phyloP scores from a whole-genome alignment of 30 jellyfish, hydroid and myxozoan species.

The Morbakka virulenta region DNA sequence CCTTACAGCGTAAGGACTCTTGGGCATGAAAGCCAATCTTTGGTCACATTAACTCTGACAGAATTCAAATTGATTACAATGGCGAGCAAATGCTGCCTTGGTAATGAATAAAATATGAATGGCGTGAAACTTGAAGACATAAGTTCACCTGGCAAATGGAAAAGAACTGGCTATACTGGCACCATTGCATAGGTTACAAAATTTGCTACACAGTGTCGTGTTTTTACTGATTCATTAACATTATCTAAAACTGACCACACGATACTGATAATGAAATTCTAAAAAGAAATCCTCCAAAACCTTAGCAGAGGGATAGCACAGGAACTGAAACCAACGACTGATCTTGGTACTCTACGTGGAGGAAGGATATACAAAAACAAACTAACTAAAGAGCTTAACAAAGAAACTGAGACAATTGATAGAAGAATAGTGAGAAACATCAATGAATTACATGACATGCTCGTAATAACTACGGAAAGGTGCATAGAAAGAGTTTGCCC shows the following conservation, averaged over 20 bases:
- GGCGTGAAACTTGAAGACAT: conserved; percentile 1
- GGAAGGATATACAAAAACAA: no score
- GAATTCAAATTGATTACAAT: background rate
- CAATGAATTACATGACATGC: no score
- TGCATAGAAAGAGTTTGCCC: no score
- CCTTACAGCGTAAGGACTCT: background rate
- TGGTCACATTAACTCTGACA: background rate
- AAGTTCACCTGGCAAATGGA: conserved; percentile 1
- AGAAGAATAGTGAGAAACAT: no score
- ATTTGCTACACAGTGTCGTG: background rate
- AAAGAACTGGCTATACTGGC: background rate
- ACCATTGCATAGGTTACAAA: background rate
- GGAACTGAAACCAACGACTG: no score
- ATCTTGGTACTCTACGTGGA: no score
- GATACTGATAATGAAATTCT: background rate
- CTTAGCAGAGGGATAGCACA: no score
- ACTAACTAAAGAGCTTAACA: no score
- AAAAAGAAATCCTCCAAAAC: no score
- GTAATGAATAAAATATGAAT: background rate
- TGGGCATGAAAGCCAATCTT: background rate
- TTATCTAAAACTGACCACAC: background rate
- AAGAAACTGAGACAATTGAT: no score
- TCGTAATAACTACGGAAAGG: no score
- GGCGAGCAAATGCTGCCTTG: background rate
- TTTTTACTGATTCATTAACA: background rate